Conservation (phyloP, 2,113 vertebrate genomes). For the Cardinalis cardinalis region DNA sequence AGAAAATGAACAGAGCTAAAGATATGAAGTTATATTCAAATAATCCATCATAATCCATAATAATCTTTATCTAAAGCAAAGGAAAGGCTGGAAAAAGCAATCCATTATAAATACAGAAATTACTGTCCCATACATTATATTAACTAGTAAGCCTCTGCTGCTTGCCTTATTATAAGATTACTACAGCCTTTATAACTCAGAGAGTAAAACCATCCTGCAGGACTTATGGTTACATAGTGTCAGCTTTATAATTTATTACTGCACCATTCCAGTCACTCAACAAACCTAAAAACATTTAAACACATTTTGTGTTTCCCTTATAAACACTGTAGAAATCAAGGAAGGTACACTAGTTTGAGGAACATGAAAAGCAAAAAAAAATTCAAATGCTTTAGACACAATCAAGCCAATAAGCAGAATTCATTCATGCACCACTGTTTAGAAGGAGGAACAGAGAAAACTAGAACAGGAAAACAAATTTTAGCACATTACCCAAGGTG, state of each 20-base stretch:
- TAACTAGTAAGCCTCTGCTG: not conserved
- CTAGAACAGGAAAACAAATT: not conserved
- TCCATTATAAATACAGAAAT: not conserved
- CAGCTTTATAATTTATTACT: not conserved
- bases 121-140: not conserved
- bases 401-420: not conserved
- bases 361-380: not conserved
- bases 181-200: not conserved
- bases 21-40: not conserved
- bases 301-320: not conserved
- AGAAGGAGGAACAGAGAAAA: not conserved
- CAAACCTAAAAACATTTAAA: not conserved
- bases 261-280: not conserved
- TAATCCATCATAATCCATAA: not conserved
- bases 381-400: not conserved
- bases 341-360: not conserved
- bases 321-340: not conserved
- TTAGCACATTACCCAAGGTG: not conserved
- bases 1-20: not conserved
- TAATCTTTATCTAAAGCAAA: not conserved
- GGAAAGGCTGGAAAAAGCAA: not conserved
- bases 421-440: not conserved
- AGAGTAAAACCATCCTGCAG: not conserved
- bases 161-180: not conserved
- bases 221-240: not conserved